phyloP scores from a whole-genome alignment of 1,140 invertebrate species.

The Mylabris phalerata region DNA sequence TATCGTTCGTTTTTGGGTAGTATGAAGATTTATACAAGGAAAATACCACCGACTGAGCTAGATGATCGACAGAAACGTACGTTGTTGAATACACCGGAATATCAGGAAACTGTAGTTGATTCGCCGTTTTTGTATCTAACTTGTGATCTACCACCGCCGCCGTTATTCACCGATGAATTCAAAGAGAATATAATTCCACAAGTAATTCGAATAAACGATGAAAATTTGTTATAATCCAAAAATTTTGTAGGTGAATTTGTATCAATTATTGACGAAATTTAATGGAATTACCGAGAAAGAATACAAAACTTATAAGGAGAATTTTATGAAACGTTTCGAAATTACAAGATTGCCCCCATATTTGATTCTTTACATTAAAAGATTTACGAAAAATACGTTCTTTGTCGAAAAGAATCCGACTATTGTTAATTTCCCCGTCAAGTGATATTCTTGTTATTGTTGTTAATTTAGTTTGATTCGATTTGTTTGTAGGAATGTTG shows the following conservation, averaged over 20 bases:
- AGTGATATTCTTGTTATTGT: constrained; percentile 52
- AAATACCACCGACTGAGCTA: constrained; percentile 89
- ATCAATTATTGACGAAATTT: constrained; percentile 89
- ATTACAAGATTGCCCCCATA: constrained; percentile 93
- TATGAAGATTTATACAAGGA: constrained; percentile 91
- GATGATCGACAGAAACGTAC: constrained; percentile 81
- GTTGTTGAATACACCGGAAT: constrained; percentile 76
- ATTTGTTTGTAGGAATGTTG: constrained; percentile 61
- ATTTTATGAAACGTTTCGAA: constrained; percentile 95
- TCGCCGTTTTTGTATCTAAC: constrained; percentile 93
- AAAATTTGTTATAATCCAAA: too few relatives aligned
- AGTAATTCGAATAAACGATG: constrained; percentile 43
- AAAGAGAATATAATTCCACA: constrained; percentile 98
- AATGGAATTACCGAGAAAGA: constrained; percentile 94
- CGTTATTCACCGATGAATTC: constrained; percentile 94
- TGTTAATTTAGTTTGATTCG: constrained; percentile 18
- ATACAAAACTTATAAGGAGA: constrained; percentile 99
- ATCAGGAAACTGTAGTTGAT: constrained; percentile 78
- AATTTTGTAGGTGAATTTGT: constrained; percentile 75
- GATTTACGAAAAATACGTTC: constrained; percentile 99
- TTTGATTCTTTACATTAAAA: constrained; percentile 93
- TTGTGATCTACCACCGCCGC: constrained; percentile 92
- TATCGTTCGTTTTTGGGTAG: constrained; percentile 93
- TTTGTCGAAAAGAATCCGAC: constrained; percentile 99
- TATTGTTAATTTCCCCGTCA: constrained; percentile 99